Evolutionary conservation across 2,888 invertebrate genomes (phyloP).

Genomic region (Mermis nigrescens): DNA sequence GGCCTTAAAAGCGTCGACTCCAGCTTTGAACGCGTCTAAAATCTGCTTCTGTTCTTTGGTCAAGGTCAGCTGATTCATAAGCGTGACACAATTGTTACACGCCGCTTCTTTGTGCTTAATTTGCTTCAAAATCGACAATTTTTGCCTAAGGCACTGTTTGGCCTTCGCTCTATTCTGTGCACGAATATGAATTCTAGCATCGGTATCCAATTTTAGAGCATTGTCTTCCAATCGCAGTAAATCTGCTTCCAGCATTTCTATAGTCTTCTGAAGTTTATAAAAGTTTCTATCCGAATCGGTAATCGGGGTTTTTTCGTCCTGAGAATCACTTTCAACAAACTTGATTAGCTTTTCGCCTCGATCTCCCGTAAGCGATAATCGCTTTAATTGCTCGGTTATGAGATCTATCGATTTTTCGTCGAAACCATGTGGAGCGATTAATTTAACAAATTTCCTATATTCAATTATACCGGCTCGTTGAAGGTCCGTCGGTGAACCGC

Average conservation of each 20-base stretch:
- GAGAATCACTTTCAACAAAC: not conserved
- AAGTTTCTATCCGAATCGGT: not conserved
- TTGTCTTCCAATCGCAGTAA: not conserved
- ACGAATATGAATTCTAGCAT: not conserved
- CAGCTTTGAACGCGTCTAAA: slow-evolving; percentile 6
- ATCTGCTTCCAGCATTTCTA: not conserved
- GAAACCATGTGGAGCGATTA: not conserved
- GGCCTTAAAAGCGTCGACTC: slow-evolving; percentile 8
- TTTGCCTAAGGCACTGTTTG: slow-evolving; percentile 4
- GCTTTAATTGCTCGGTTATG: not conserved
- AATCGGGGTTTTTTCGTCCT: not conserved
- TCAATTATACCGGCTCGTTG: not conserved
- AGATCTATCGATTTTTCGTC: not conserved
- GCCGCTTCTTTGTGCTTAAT: slow-evolving; percentile 3
- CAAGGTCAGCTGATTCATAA: slow-evolving; percentile 3
- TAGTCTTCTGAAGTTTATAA: not conserved
- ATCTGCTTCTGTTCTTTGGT: slow-evolving; percentile 9
- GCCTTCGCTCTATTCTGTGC: not conserved
- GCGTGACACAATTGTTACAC: not conserved
- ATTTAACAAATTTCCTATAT: not conserved
- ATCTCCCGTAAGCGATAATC: not conserved
- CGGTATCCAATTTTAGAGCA: not conserved
- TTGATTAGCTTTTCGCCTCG: not conserved
- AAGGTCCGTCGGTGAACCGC: not conserved
- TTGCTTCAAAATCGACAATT: slow-evolving; percentile 1